Evolutionary conservation across 2,888 invertebrate species (phyloP).

Genomic region (Thumatha senex): DNA sequence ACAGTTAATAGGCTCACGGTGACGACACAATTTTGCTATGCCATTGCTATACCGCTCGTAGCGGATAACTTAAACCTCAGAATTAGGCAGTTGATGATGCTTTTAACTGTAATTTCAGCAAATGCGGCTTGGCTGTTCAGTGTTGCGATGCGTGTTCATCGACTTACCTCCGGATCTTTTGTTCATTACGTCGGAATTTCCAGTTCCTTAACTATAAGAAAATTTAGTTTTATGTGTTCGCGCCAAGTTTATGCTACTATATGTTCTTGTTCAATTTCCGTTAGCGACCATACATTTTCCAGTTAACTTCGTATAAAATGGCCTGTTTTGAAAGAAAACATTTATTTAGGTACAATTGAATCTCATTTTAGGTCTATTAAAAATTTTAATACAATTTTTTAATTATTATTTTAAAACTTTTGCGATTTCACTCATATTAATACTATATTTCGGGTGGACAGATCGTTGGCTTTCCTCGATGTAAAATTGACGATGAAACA

Average conservation of each 20-base stretch:
- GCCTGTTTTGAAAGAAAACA: too few species aligned
- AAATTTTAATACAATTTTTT: too few species aligned
- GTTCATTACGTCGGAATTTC: constrained; percentile 32
- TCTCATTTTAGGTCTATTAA: too few species aligned
- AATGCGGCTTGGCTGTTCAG: constrained; percentile 48
- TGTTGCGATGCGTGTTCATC: constrained; percentile 34
- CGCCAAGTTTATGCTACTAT: constrained; percentile 2
- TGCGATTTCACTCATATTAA: too few species aligned
- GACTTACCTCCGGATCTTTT: constrained; percentile 40
- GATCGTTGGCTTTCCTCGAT: too few species aligned
- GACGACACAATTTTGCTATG: background rate
- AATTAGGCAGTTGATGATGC: constrained; percentile 48
- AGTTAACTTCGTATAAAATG: background rate
- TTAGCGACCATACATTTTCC: background rate
- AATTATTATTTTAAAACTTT: too few species aligned
- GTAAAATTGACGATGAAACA: too few species aligned
- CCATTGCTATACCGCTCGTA: background rate
- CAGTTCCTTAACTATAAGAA: constrained; percentile 8
- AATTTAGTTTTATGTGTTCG: constrained; percentile 14
- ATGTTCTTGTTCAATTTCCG: constrained; percentile 18
- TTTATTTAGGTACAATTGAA: too few species aligned
- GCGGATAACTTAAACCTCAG: constrained; percentile 11
- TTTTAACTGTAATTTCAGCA: constrained; percentile 62
- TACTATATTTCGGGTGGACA: too few species aligned
- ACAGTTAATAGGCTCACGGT: background rate